These are phyloP conservation scores for Oenanthe oenanthe DNA, from an alignment of 2,113 vertebrate genomes.

Conservation along the genomic window DNA sequence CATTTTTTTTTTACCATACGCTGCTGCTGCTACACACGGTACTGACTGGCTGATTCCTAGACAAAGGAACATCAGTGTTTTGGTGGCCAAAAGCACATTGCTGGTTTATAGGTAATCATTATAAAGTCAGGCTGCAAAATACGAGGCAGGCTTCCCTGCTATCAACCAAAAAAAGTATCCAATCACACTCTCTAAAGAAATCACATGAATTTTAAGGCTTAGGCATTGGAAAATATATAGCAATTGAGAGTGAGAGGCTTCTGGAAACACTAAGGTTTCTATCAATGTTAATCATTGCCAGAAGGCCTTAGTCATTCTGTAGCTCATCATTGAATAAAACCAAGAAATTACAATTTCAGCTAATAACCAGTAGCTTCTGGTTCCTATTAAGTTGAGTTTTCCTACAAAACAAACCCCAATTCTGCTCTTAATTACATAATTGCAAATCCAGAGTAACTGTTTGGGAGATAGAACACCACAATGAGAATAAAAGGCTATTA, in stretches of 20 bases:
- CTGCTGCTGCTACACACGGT: neutral
- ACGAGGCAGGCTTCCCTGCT: neutral
- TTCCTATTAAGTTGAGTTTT: neutral
- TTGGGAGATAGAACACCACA: neutral
- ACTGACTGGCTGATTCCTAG: neutral
- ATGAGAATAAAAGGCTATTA: neutral
- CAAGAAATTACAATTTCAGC: neutral
- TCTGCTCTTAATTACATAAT: neutral
- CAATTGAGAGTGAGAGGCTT: neutral
- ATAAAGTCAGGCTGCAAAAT: neutral
- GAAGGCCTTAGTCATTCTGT: neutral
- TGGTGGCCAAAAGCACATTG: neutral
- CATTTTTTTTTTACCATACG: rapidly evolving
- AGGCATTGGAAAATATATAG: neutral
- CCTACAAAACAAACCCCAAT: neutral
- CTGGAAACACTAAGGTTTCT: neutral
- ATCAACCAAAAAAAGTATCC: neutral
- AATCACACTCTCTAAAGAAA: neutral
- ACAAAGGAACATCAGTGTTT: neutral
- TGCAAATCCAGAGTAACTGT: neutral
- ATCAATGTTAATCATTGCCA: neutral
- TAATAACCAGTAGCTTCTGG: neutral
- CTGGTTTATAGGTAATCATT: neutral
- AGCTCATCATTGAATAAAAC: neutral
- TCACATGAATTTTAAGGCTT: neutral